Percentiles rank a stretch among this genome's conserved stretches.
phyloP scores from a whole-genome alignment of 37 sponge, comb jelly and placozoan species.

The Halichondria panicea region DNA sequence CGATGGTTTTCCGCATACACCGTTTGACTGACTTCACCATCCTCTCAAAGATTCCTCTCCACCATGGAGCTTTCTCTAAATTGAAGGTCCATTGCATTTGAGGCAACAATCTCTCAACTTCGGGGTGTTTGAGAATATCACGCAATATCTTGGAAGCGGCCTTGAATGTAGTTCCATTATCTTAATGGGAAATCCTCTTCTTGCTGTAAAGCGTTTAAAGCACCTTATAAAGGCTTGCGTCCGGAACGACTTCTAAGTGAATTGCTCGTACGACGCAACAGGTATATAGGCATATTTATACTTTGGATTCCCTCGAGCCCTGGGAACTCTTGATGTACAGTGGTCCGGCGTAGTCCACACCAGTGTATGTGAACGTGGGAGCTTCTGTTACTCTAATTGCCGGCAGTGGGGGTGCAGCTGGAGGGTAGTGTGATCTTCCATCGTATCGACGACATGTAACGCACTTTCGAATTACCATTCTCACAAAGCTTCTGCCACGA shows the following conservation, averaged over 20 bases:
- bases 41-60: conserved; percentile 58
- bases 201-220: conserved; percentile 49
- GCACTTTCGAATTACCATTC: conserved; percentile 4
- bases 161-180: conserved; percentile 54
- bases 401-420: conserved; percentile 33
- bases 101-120: conserved; percentile 1
- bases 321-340: conserved; percentile 8
- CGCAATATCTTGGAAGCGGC: conserved; percentile 32
- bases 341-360: conserved; percentile 39
- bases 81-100: conserved; percentile 56
- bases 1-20: conserved; percentile 46
- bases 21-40: conserved; percentile 35
- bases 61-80: conserved; percentile 51
- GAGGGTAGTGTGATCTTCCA: conserved; percentile 4
- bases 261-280: conserved; percentile 40
- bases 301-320: not conserved
- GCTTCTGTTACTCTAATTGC: conserved; percentile 19
- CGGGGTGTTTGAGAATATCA: conserved; percentile 10
- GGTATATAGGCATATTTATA: conserved; percentile 46
- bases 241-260: conserved; percentile 35
- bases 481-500: conserved; percentile 20
- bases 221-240: conserved; percentile 28
- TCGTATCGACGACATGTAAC: conserved; percentile 30
- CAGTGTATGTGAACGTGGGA: conserved; percentile 26
- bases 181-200: conserved; percentile 56